Evolutionary conservation across 2,797 vertebrate genomes (phyloP).

Genomic region (Danionella dracula): DNA sequence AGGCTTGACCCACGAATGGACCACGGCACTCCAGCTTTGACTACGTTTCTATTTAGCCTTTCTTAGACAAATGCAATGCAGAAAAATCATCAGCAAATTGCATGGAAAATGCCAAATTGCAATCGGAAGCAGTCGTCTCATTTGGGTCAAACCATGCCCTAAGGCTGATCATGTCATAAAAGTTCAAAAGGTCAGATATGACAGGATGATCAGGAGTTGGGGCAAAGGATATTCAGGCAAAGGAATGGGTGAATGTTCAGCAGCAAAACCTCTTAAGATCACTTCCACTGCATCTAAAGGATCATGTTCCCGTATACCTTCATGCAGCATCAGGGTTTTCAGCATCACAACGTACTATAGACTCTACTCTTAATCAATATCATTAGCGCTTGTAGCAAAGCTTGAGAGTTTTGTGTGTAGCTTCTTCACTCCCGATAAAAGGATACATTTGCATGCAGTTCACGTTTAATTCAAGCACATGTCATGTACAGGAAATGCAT

Average conservation of each 20-base stretch:
- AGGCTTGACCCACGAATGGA: conserved; percentile 62
- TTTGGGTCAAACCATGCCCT: conserved; percentile 68
- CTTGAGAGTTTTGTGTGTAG: neutral
- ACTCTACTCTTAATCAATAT: conserved; percentile 38
- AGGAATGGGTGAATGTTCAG: conserved; percentile 63
- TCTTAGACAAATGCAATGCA: no score
- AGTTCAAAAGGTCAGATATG: conserved; percentile 69
- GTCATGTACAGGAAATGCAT: neutral
- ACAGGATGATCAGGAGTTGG: conserved; percentile 54
- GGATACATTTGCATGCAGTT: conserved; percentile 3
- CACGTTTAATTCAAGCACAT: neutral
- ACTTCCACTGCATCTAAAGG: conserved; percentile 66
- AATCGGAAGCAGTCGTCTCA: conserved; percentile 28
- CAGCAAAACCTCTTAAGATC: conserved; percentile 68
- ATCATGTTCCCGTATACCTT: conserved; percentile 78
- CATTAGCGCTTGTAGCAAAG: no score
- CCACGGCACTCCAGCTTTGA: conserved; percentile 3
- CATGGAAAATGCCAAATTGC: neutral
- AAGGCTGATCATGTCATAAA: conserved; percentile 66
- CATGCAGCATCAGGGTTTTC: conserved; percentile 72
- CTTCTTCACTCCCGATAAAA: neutral
- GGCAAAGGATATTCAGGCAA: conserved; percentile 59
- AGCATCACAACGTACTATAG: conserved; percentile 63
- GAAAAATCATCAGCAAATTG: no score
- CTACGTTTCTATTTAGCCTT: no score